phyloP scores from a whole-genome alignment of 2,888 invertebrate species.

The Drosophila yooni region DNA sequence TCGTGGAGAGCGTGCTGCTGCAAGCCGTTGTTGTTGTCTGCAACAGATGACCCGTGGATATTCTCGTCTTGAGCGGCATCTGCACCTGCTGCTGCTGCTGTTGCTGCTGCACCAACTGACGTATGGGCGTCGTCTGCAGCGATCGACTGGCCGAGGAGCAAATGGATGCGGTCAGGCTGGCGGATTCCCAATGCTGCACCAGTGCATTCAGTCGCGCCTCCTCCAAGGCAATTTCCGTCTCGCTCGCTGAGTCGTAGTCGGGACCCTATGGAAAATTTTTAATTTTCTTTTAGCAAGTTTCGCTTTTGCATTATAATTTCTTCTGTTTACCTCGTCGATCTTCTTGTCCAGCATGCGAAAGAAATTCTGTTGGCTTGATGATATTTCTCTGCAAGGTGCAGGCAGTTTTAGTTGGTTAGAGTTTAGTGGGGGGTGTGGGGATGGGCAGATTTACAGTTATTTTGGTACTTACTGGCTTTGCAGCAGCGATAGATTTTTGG shows the following conservation, averaged over 20 bases:
- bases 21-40: slow-evolving; percentile 63
- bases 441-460: background rate
- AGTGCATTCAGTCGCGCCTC: slow-evolving; percentile 89
- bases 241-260: slow-evolving; percentile 92
- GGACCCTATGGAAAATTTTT: slow-evolving; percentile 87
- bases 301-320: background rate
- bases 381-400: slow-evolving; percentile 90
- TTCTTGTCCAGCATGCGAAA: slow-evolving; percentile 97
- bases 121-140: slow-evolving; percentile 86
- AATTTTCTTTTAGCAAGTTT: background rate
- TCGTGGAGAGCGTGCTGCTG: slow-evolving; percentile 59
- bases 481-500: slow-evolving; percentile 86
- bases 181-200: slow-evolving; percentile 91
- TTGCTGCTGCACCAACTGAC: slow-evolving; percentile 83
- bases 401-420: slow-evolving; percentile 63
- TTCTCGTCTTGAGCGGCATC: slow-evolving; percentile 77
- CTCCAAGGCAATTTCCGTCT: slow-evolving; percentile 90
- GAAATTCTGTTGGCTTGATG: slow-evolving; percentile 95
- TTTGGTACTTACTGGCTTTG: slow-evolving; percentile 86
- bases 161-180: slow-evolving; percentile 87
- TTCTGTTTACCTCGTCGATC: slow-evolving; percentile 90
- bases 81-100: slow-evolving; percentile 75
- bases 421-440: slow-evolving; percentile 14
- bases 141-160: slow-evolving; percentile 86
- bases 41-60: slow-evolving; percentile 59